A percentile compares a stretch with the other conserved stretches of the same genome.
phyloP scores from a whole-genome alignment of 1,140 invertebrate species.

The Laupala kohalensis region DNA sequence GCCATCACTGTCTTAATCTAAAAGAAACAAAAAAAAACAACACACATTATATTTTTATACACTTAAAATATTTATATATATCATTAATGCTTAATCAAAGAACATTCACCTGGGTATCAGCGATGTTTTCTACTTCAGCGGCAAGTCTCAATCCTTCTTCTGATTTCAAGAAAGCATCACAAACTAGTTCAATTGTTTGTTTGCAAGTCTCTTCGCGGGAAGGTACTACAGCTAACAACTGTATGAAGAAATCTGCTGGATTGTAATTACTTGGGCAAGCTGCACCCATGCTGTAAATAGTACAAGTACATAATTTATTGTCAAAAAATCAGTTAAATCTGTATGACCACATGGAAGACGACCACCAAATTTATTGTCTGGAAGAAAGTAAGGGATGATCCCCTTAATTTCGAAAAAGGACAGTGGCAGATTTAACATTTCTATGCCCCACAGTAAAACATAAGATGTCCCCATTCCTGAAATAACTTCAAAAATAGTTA shows the following conservation, averaged over 20 bases:
- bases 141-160: conserved; percentile 43
- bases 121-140: conserved; percentile 30
- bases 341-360: no score
- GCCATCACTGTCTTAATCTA: neutral
- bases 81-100: neutral
- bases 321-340: no score
- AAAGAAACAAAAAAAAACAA: neutral
- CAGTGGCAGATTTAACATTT: no score
- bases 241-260: conserved; percentile 91
- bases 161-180: conserved; percentile 54
- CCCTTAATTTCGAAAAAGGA: no score
- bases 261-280: conserved; percentile 81
- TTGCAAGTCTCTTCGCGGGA: conserved; percentile 60
- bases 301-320: neutral
- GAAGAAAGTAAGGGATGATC: no score
- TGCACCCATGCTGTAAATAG: conserved; percentile 46
- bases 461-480: no score
- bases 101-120: neutral
- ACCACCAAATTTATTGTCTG: no score
- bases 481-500: no score
- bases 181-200: conserved; percentile 61
- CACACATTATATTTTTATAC: no score
- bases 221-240: conserved; percentile 75
- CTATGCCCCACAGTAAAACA: no score
- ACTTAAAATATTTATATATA: neutral